A percentile compares a stretch with the other conserved stretches of the same genome.
Conservation (phyloP, 2,888 invertebrate species). For the Chelonus formosanus region DNA sequence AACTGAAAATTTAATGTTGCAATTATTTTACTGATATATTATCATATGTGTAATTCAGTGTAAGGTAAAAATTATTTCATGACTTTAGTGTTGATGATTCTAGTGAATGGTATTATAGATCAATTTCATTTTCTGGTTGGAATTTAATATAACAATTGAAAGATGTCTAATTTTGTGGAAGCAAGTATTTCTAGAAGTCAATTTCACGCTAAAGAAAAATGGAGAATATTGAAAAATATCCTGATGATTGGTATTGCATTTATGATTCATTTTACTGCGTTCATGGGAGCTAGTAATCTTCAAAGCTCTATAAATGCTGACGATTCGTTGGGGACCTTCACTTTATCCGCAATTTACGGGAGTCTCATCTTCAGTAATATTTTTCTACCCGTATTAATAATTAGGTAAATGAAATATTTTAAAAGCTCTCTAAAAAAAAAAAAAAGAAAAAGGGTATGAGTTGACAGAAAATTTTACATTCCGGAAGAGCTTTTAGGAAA, state of each 20-base stretch:
- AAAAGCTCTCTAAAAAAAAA: background rate
- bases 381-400: conserved; percentile 84
- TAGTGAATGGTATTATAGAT: background rate
- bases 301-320: conserved; percentile 88
- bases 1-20: too few species aligned
- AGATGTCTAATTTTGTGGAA: conserved; percentile 44
- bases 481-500: too few species aligned
- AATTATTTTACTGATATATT: too few species aligned
- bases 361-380: conserved; percentile 90
- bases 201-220: conserved; percentile 70
- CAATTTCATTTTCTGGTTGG: background rate
- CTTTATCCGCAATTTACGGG: conserved; percentile 86
- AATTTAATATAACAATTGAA: conserved; percentile 31
- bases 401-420: conserved; percentile 71
- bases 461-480: too few species aligned
- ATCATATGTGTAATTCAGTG: too few species aligned
- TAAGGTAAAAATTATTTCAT: too few species aligned
- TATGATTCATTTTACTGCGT: conserved; percentile 92
- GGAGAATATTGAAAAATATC: conserved; percentile 85
- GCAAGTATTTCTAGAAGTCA: conserved; percentile 34
- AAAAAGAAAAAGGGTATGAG: too few species aligned
- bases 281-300: conserved; percentile 84
- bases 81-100: too few species aligned
- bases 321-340: conserved; percentile 83
- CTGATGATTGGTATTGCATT: conserved; percentile 86